These are phyloP conservation scores for Euthynnus affinis DNA, from an alignment of 2,797 vertebrate species.

Conservation along the genomic window DNA sequence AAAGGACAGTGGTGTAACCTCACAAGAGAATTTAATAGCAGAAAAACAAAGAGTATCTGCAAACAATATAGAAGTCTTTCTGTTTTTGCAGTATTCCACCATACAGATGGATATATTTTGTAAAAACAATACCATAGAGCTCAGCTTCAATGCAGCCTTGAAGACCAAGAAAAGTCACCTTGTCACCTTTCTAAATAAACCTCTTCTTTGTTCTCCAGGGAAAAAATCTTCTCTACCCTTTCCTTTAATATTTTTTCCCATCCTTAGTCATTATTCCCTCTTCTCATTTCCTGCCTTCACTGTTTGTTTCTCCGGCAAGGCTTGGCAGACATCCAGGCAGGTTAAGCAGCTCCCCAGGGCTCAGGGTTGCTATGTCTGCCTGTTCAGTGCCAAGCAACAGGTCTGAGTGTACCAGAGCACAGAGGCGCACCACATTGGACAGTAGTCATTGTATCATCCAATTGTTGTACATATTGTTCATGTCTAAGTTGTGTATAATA, in stretches of 20 bases:
- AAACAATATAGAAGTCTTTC: not conserved
- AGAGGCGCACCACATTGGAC: constrained; percentile 2
- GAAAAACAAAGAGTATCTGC: too few species aligned
- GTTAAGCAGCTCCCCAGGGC: constrained; percentile 29
- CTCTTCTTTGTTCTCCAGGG: not conserved
- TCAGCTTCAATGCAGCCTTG: not conserved
- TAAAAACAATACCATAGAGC: not conserved
- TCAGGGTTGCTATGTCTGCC: constrained; percentile 26
- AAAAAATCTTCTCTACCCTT: not conserved
- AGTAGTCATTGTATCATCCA: constrained; percentile 1
- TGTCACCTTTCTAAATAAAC: constrained; percentile 3
- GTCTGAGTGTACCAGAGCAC: constrained; percentile 21
- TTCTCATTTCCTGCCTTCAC: not conserved
- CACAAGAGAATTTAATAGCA: not conserved
- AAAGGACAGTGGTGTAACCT: not conserved
- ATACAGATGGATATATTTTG: not conserved
- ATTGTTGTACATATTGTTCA: not conserved
- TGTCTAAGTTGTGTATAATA: constrained; percentile 19
- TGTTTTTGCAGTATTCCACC: constrained; percentile 9
- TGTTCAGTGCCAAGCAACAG: constrained; percentile 24
- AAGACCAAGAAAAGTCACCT: constrained; percentile 6
- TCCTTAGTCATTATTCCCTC: not conserved
- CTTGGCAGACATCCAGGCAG: constrained; percentile 35
- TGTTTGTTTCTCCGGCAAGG: constrained; percentile 30
- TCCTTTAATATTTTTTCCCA: not conserved